Evolutionary conservation across 2,888 invertebrate species (phyloP).

Genomic region (Lobophora halterata): DNA sequence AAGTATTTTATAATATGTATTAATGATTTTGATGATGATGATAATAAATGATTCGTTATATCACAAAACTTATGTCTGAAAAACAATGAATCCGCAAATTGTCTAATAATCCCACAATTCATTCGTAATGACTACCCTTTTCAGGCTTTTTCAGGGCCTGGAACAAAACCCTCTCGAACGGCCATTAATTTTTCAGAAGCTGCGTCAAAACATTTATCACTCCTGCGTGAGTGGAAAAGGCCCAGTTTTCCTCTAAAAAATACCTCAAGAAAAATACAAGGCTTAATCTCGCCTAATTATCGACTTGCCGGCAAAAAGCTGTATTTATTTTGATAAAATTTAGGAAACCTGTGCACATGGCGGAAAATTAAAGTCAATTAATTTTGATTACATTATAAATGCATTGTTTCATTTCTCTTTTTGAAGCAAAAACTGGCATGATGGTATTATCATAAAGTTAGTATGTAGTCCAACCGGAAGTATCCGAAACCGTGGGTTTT

Average conservation of each 20-base stretch:
- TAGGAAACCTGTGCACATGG: too few species aligned
- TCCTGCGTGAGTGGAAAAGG: conserved; percentile 20
- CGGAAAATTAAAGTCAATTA: too few species aligned
- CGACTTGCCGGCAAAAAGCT: not conserved
- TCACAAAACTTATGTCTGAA: conserved; percentile 1
- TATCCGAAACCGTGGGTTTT: too few species aligned
- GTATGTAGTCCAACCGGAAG: too few species aligned
- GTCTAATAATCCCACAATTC: conserved; percentile 5
- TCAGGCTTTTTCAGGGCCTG: conserved; percentile 12
- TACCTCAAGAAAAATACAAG: conserved; percentile 13
- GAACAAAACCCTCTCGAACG: conserved; percentile 11
- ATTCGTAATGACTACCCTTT: conserved; percentile 8
- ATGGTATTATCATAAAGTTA: too few species aligned
- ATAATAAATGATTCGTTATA: too few species aligned
- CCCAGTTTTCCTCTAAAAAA: conserved; percentile 19
- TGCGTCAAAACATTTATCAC: conserved; percentile 24
- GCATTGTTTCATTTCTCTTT: too few species aligned
- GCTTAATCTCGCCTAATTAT: conserved; percentile 19
- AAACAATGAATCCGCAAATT: conserved; percentile 8
- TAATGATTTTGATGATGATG: too few species aligned
- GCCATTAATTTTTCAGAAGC: conserved; percentile 24
- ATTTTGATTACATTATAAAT: too few species aligned
- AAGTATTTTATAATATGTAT: too few species aligned
- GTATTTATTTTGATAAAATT: not conserved
- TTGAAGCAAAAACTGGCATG: too few species aligned